Conservation (phyloP, 2,113 vertebrate genomes). For the Eleginops maclovinus region DNA sequence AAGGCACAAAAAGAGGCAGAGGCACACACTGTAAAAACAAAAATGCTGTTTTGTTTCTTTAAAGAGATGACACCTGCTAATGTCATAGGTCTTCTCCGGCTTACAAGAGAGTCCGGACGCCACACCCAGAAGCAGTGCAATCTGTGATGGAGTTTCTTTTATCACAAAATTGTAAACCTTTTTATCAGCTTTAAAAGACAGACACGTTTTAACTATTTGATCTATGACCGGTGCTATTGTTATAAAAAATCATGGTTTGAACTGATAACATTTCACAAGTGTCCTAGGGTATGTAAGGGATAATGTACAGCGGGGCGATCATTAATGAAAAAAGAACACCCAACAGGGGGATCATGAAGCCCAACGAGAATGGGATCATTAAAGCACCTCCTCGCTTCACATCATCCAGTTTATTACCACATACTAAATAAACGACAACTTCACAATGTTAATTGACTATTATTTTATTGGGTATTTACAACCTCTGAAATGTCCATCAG, state of each 20-base stretch:
- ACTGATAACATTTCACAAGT: background rate
- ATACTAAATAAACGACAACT: no score
- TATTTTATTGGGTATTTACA: no score
- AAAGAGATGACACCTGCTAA: constrained; percentile 35
- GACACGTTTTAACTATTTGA: background rate
- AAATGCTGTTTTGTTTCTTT: constrained; percentile 42
- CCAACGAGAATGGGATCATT: no score
- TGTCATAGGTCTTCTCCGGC: constrained; percentile 38
- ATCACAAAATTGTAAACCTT: background rate
- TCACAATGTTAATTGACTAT: no score
- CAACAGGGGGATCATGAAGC: no score
- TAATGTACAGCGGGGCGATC: no score
- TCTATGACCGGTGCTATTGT: background rate
- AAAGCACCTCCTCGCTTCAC: no score
- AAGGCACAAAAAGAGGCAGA: constrained; percentile 44
- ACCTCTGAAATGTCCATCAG: no score
- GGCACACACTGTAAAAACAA: constrained; percentile 45
- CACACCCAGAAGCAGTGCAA: background rate
- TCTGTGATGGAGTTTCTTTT: background rate
- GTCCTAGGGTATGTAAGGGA: background rate
- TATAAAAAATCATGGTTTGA: background rate
- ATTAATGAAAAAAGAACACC: no score
- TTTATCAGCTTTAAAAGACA: background rate
- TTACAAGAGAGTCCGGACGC: background rate
- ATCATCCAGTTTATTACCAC: no score